These are phyloP conservation scores for Cyprinodon brontotheroides DNA, from an alignment of 2,113 vertebrate genomes.

Conservation along the genomic window DNA sequence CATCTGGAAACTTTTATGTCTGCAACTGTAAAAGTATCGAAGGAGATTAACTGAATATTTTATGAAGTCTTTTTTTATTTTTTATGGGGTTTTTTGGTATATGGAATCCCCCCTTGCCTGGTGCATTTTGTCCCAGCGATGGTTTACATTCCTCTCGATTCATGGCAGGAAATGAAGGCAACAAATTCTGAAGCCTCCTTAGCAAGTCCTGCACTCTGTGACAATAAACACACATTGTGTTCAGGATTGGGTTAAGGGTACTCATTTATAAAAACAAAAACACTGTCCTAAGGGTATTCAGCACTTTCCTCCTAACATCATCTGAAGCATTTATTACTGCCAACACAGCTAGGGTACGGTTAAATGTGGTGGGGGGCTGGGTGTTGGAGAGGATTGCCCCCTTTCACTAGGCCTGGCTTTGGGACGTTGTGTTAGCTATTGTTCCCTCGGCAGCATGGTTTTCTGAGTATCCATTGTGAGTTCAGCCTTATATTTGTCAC, in stretches of 20 bases:
- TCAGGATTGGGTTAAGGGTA: constrained; percentile 31
- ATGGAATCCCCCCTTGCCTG: constrained; percentile 21
- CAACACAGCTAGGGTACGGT: constrained; percentile 52
- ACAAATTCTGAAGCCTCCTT: constrained; percentile 36
- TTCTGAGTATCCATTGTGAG: constrained; percentile 48
- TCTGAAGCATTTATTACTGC: constrained; percentile 65
- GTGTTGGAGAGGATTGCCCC: constrained; percentile 45
- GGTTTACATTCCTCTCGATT: constrained; percentile 27
- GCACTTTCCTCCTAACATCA: constrained; percentile 48
- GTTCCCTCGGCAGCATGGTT: constrained; percentile 45
- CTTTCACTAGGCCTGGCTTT: constrained; percentile 49
- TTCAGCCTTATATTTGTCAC: constrained; percentile 63
- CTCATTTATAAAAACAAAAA: constrained; percentile 21
- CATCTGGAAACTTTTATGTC: constrained; percentile 30
- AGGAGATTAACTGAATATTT: constrained; percentile 58
- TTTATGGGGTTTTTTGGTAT: constrained; percentile 51
- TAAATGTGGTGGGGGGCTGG: constrained; percentile 41
- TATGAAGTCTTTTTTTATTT: constrained; percentile 31
- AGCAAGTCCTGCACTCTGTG: constrained; percentile 29
- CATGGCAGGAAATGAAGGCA: constrained; percentile 45
- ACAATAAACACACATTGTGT: constrained; percentile 49
- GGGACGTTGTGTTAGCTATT: constrained; percentile 62
- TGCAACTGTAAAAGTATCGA: constrained; percentile 43
- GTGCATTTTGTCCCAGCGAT: constrained; percentile 9
- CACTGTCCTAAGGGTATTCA: constrained; percentile 58